These are phyloP conservation scores for Tetheella fluctuosa DNA, from an alignment of 2,888 invertebrate genomes.

Conservation along the genomic window DNA sequence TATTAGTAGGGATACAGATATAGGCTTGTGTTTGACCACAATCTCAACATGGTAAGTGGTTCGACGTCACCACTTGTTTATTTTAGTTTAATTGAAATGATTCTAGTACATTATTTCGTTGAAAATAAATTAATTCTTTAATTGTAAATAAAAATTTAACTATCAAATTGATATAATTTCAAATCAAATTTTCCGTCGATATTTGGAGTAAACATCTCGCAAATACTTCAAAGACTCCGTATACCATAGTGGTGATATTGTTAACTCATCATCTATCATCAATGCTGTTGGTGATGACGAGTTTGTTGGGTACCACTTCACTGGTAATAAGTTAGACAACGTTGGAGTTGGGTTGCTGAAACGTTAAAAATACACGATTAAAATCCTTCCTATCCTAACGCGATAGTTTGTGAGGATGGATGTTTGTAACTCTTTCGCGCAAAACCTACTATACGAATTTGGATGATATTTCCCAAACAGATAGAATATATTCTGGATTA, in stretches of 20 bases:
- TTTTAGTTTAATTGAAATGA: not conserved
- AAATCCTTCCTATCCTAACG: too few relatives aligned
- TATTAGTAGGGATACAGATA: too few relatives aligned
- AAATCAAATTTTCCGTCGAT: conserved; percentile 45
- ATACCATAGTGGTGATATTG: conserved; percentile 55
- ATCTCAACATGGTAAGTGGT: too few relatives aligned
- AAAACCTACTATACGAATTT: too few relatives aligned
- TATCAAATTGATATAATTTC: conserved; percentile 10
- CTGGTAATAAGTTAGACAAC: conserved; percentile 44
- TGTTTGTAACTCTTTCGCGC: too few relatives aligned
- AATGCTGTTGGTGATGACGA: conserved; percentile 44
- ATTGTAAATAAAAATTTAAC: not conserved
- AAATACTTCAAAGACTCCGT: conserved; percentile 53
- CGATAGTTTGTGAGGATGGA: too few relatives aligned
- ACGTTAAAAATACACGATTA: conserved; percentile 17
- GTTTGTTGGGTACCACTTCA: conserved; percentile 56
- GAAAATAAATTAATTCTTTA: too few relatives aligned
- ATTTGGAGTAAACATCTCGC: conserved; percentile 57
- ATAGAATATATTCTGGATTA: too few relatives aligned
- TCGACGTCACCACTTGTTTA: too few relatives aligned
- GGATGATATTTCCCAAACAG: too few relatives aligned
- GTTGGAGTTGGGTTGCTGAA: conserved; percentile 68
- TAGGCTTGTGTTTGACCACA: too few relatives aligned
- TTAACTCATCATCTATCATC: conserved; percentile 55
- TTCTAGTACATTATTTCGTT: too few relatives aligned